These are phyloP conservation scores for Lysandra coridon DNA, from an alignment of 2,888 invertebrate genomes.

Conservation along the genomic window DNA sequence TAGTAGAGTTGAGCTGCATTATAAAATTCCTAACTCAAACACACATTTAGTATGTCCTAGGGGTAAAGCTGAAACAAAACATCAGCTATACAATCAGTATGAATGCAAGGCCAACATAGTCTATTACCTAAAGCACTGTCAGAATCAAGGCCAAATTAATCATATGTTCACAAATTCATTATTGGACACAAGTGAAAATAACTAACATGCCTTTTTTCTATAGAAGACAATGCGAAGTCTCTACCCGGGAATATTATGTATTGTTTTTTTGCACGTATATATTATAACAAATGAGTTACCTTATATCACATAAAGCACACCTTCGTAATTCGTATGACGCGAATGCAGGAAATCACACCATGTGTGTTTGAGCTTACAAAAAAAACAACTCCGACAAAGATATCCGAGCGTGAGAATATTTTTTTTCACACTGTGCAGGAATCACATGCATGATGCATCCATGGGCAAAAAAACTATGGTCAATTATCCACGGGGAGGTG, in stretches of 20 bases:
- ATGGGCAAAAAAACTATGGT: slow-evolving; percentile 52
- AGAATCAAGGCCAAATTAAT: slow-evolving; percentile 69
- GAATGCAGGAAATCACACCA: slow-evolving; percentile 60
- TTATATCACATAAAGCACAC: slow-evolving; percentile 37
- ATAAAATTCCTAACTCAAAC: slow-evolving; percentile 7
- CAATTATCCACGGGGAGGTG: slow-evolving; percentile 50
- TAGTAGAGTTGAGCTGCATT: background rate
- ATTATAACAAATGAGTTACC: slow-evolving; percentile 13
- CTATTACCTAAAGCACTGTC: slow-evolving; percentile 55
- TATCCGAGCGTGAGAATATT: slow-evolving; percentile 64
- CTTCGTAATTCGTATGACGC: slow-evolving; percentile 47
- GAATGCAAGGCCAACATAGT: slow-evolving; percentile 46
- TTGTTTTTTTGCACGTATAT: background rate
- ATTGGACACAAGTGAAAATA: slow-evolving; percentile 31
- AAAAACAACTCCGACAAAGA: slow-evolving; percentile 53
- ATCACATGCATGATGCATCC: slow-evolving; percentile 64
- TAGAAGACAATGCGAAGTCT: background rate
- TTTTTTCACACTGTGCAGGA: slow-evolving; percentile 54
- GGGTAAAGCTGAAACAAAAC: slow-evolving; percentile 28
- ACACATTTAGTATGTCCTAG: background rate
- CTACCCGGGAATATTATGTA: background rate
- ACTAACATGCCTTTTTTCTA: background rate
- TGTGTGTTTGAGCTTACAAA: slow-evolving; percentile 50
- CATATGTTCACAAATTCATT: slow-evolving; percentile 49
- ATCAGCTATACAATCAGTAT: slow-evolving; percentile 41